These are phyloP conservation scores for Caenorhabditis sp. DNA, from an alignment of 2,888 invertebrate species.

Conservation along the genomic window DNA sequence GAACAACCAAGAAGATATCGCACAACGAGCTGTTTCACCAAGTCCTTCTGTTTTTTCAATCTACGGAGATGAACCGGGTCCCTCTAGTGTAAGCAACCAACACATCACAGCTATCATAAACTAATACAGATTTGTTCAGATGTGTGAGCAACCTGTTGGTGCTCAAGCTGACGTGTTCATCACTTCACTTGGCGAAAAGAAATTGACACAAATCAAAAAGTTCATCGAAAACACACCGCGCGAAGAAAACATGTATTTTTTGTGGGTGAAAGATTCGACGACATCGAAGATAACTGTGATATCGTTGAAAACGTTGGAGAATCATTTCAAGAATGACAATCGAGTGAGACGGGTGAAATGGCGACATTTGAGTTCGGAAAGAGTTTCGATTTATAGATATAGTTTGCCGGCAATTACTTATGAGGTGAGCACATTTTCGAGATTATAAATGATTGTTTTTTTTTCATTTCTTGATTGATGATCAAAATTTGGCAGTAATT, in stretches of 20 bases:
- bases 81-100: conserved; percentile 43
- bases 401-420: conserved; percentile 50
- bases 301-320: conserved; percentile 52
- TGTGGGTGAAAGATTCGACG: conserved; percentile 48
- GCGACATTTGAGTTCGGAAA: conserved; percentile 49
- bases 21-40: conserved; percentile 27
- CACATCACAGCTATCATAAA: too few relatives aligned
- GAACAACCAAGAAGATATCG: not conserved
- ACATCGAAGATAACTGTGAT: conserved; percentile 54
- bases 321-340: conserved; percentile 49
- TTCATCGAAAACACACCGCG: conserved; percentile 50
- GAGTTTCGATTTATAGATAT: conserved; percentile 53
- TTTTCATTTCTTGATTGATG: not conserved
- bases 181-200: conserved; percentile 48
- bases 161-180: conserved; percentile 54
- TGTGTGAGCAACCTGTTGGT: conserved; percentile 53
- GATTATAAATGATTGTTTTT: too few relatives aligned
- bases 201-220: conserved; percentile 41
- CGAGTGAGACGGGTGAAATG: conserved; percentile 54
- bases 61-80: conserved; percentile 49
- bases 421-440: too few relatives aligned
- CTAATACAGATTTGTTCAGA: too few relatives aligned
- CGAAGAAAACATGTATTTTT: conserved; percentile 50
- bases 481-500: too few relatives aligned
- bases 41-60: conserved; percentile 50